phyloP scores from a whole-genome alignment of 2,113 vertebrate genomes.

The Xiphias gladius region DNA sequence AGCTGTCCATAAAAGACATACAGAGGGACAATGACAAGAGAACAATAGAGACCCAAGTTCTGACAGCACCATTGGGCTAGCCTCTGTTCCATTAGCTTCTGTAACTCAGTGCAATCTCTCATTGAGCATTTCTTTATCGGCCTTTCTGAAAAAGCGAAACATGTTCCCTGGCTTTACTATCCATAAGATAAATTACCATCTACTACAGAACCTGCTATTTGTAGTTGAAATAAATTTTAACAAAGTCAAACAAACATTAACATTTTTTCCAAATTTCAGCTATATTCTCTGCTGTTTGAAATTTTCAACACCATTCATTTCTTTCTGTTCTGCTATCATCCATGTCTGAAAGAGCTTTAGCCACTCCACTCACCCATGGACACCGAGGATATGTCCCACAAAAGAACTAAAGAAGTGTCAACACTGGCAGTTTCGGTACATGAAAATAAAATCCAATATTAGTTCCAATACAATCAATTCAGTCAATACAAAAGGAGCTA shows the following conservation, averaged over 20 bases:
- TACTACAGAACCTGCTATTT: neutral
- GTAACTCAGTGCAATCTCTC: neutral
- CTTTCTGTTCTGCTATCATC: neutral
- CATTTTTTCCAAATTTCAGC: too few species aligned
- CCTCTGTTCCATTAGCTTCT: neutral
- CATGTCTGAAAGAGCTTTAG: neutral
- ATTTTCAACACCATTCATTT: neutral
- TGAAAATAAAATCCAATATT: neutral
- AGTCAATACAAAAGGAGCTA: neutral
- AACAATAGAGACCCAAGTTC: slow-evolving; percentile 7
- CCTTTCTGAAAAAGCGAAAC: neutral
- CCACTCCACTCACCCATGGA: neutral
- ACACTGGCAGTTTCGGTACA: neutral
- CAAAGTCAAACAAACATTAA: neutral
- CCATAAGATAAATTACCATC: neutral
- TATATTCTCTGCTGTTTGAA: neutral
- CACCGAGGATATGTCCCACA: neutral
- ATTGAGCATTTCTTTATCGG: too few species aligned
- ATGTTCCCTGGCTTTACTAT: neutral
- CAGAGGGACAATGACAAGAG: slow-evolving; percentile 27
- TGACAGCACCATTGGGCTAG: neutral
- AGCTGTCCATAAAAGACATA: slow-evolving; percentile 29
- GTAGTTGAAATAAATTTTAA: too few species aligned
- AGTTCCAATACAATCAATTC: neutral
- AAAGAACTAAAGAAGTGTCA: neutral